Evolutionary conservation across 2,797 vertebrate species (phyloP), one percentile per base, ranked within the genome.

Genomic region (Atherinosoma microstoma): DNA sequence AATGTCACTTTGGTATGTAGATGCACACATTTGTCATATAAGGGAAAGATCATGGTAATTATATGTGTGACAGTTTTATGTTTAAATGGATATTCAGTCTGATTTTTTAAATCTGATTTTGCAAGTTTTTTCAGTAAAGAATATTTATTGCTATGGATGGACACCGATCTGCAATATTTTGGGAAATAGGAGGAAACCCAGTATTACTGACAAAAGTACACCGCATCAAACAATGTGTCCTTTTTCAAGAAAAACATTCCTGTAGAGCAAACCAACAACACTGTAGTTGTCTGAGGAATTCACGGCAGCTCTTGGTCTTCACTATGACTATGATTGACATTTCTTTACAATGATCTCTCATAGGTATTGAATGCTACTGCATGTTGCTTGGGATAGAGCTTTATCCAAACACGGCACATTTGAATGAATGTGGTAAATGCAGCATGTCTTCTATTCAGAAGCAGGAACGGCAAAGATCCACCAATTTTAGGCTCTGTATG

Each of bases 321-420:
- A 20, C 42, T 45, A 18, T 20, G 42, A 70, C 64, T n/a, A 69
- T 74, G 61, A 49, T 79, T 83, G 78, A 79, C 75, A 79, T 83
- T 87, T 87, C 42, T 51, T 60, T 70, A 40, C 56, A 77, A 76
- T 38, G 65, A 64, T 56, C 24, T 6, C 73, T 58, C n/a, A 63
- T 69, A 32, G n/a, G 24, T 53, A 79, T 63, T 70, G 62, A 83
- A 54, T 12, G 20, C 30, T 56, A 24, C 27, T 61, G 11, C 64
- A 45, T 68, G 62, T 51, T 42, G 27, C 67, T 70, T 53, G 51
- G 5, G 42, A 71, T 63, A 51, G 29, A 60, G 35, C 38, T 30
- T 68, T 22, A 49, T 27, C 64, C 69, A 81, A 56, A 63, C 45
- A 42, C 40, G 29, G 10, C 36, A 59, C 29, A 71, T 63, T 10